A percentile compares a stretch with the other conserved stretches of the same genome.
These are phyloP conservation scores for Cheilosia urbana DNA, from an alignment of 2,888 invertebrate species.

Conservation along the genomic window DNA sequence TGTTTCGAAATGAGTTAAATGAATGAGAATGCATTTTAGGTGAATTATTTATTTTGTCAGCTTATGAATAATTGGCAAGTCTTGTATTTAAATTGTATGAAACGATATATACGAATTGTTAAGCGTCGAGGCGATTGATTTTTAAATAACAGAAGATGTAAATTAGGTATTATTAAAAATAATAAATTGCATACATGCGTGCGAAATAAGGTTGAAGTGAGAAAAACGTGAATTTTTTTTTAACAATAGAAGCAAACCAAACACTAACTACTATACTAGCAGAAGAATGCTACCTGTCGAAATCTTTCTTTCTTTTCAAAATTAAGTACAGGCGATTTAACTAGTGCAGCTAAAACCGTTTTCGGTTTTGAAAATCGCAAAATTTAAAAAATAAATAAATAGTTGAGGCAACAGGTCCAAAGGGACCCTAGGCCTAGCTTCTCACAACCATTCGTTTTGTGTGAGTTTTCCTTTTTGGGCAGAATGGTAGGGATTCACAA, in stretches of 20 bases:
- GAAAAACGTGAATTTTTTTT: constrained; percentile 18
- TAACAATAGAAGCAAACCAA: constrained; percentile 8
- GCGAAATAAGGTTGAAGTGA: constrained; percentile 24
- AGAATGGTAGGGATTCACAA: too few relatives aligned
- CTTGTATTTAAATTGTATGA: constrained; percentile 1
- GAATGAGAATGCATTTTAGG: constrained; percentile 61
- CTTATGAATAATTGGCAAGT: constrained; percentile 28
- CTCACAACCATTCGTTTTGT: too few relatives aligned
- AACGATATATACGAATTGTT: constrained; percentile 3
- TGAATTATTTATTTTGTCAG: constrained; percentile 40
- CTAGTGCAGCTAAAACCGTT: too few relatives aligned
- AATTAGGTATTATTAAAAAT: constrained; percentile 5
- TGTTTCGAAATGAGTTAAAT: constrained; percentile 60
- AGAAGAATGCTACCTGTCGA: background rate
- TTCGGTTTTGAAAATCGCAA: too few relatives aligned
- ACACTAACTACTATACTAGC: background rate
- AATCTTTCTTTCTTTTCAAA: background rate
- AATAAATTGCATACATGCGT: constrained; percentile 49
- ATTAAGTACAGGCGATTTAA: background rate
- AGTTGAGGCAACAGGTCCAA: too few relatives aligned
- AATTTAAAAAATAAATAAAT: too few relatives aligned
- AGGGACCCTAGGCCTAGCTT: too few relatives aligned
- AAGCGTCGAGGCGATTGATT: constrained; percentile 53
- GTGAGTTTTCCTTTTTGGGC: too few relatives aligned
- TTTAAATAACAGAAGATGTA: constrained; percentile 9